Percentiles rank a stretch among this genome's conserved stretches.
Evolutionary conservation across 2,888 invertebrate genomes (phyloP).

Genomic region (Eristalis pertinax): DNA sequence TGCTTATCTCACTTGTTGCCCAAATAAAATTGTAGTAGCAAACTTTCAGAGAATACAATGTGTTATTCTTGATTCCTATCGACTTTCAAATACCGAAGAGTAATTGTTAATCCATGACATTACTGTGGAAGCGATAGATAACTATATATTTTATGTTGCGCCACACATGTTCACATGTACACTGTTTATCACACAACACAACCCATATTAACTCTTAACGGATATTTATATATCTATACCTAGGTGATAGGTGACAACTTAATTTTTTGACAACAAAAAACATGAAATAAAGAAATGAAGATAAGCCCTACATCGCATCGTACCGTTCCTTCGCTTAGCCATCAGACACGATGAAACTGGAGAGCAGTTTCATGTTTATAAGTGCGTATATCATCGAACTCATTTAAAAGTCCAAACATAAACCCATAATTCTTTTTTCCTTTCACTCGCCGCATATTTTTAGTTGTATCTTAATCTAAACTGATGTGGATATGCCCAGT

Average conservation of each 20-base stretch:
- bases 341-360: constrained; percentile 41
- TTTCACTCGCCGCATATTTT: constrained; percentile 68
- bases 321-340: constrained; percentile 51
- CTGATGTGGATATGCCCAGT: constrained; percentile 64
- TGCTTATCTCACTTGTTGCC: no score
- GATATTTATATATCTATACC: constrained; percentile 60
- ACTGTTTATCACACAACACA: constrained; percentile 18
- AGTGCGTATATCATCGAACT: constrained; percentile 70
- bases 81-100: no score
- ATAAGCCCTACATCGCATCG: constrained; percentile 60
- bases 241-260: constrained; percentile 68
- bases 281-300: constrained; percentile 63
- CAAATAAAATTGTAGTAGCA: no score
- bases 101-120: no score
- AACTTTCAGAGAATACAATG: no score
- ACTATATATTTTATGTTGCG: no score
- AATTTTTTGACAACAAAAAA: constrained; percentile 51
- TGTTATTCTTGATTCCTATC: no score
- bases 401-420: constrained; percentile 72
- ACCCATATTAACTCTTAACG: constrained; percentile 65
- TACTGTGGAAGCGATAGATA: no score
- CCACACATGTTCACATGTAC: no score
- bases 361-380: constrained; percentile 70
- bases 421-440: constrained; percentile 67
- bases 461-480: constrained; percentile 67